Conservation (phyloP, 1,140 invertebrate genomes). For the Drosophila tsacasi region DNA sequence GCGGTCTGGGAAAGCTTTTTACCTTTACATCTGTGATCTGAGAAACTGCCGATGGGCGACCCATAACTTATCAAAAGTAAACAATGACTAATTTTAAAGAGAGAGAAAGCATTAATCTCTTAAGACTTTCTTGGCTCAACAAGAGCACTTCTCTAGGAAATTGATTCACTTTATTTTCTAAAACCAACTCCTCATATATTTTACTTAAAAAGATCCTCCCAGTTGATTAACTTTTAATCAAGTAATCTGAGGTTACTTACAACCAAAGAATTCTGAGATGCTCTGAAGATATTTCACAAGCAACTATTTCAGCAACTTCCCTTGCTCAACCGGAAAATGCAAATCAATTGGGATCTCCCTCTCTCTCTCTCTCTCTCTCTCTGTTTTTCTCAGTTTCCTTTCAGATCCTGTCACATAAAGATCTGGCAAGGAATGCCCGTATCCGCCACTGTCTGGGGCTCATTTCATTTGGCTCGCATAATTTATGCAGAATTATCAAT, state of each 20-base stretch:
- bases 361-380: not conserved
- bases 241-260: conserved; percentile 4
- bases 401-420: conserved; percentile 61
- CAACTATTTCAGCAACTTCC: conserved; percentile 32
- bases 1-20: conserved; percentile 31
- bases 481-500: conserved; percentile 79
- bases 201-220: not conserved
- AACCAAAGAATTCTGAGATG: conserved; percentile 13
- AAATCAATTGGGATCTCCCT: conserved; percentile 51
- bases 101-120: conserved; percentile 8
- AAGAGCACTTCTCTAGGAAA: not conserved
- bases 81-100: not conserved
- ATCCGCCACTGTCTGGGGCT: conserved; percentile 56
- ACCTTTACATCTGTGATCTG: conserved; percentile 11
- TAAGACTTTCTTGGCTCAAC: not conserved
- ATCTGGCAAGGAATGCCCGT: conserved; percentile 54
- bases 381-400: conserved; percentile 20
- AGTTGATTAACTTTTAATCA: conserved; percentile 21
- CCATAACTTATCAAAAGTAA: conserved; percentile 26
- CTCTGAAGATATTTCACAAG: conserved; percentile 3
- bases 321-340: conserved; percentile 55
- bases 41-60: conserved; percentile 18
- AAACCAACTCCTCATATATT: not conserved
- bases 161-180: not conserved
- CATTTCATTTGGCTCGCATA: conserved; percentile 70